Percentiles rank a stretch among this genome's conserved stretches.
phyloP scores from a whole-genome alignment of 1,140 invertebrate genomes.

The Lepidurus packardi region DNA sequence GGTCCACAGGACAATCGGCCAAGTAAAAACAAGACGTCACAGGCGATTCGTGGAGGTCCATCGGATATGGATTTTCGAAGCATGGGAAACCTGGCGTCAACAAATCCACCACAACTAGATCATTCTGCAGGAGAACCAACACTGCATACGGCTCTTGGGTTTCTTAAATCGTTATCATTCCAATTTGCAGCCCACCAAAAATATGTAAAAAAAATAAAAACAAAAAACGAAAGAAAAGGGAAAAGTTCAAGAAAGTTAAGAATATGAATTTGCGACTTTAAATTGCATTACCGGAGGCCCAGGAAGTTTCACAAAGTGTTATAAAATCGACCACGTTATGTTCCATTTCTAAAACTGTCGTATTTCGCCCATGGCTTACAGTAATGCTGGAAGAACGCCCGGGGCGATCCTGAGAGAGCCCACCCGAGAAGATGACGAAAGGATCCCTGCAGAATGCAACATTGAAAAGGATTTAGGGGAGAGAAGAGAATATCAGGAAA shows the following conservation, averaged over 20 bases:
- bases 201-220: constrained; percentile 28
- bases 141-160: constrained; percentile 95
- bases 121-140: constrained; percentile 93
- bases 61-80: constrained; percentile 98
- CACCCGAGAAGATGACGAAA: constrained; percentile 91
- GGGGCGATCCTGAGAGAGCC: constrained; percentile 80
- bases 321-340: constrained; percentile 97
- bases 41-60: constrained; percentile 97
- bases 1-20: constrained; percentile 93
- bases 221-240: constrained; percentile 23
- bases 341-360: constrained; percentile 98
- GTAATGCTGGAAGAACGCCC: constrained; percentile 90
- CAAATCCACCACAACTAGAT: constrained; percentile 96
- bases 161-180: constrained; percentile 56
- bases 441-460: constrained; percentile 59
- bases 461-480: constrained; percentile 16
- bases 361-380: constrained; percentile 88
- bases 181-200: neutral
- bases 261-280: constrained; percentile 20
- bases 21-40: constrained; percentile 94
- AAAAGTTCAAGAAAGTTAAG: constrained; percentile 30
- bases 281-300: constrained; percentile 67
- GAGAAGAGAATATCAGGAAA: constrained; percentile 3
- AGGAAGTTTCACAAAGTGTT: constrained; percentile 88
- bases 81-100: constrained; percentile 91